Conservation (phyloP, 2,888 invertebrate genomes). For the Oligia strigilis region DNA sequence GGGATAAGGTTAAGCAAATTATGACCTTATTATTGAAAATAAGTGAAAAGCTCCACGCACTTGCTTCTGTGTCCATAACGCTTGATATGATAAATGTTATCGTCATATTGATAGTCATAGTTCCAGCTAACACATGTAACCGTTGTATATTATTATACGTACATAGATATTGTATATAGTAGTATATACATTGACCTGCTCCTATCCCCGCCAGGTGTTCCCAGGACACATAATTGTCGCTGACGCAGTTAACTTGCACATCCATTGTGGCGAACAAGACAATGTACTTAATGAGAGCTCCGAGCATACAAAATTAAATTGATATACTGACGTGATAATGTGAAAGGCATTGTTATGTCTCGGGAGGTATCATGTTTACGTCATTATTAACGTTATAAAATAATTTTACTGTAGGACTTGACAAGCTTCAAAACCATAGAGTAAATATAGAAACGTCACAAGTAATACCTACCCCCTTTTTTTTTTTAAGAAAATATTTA, state of each 20-base stretch:
- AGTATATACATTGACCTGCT: slow-evolving; percentile 19
- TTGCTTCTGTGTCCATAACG: neutral
- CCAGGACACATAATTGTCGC: slow-evolving; percentile 57
- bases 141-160: neutral
- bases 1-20: too few relatives aligned
- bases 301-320: slow-evolving; percentile 58
- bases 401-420: neutral
- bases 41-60: neutral
- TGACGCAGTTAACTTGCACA: slow-evolving; percentile 62
- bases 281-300: slow-evolving; percentile 68
- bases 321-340: slow-evolving; percentile 59
- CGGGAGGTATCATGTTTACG: neutral
- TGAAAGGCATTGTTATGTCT: slow-evolving; percentile 26
- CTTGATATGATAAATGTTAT: neutral
- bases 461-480: neutral
- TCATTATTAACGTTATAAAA: slow-evolving; percentile 4
- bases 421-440: neutral
- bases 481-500: too few relatives aligned
- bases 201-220: slow-evolving; percentile 38
- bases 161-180: neutral
- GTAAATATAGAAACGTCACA: neutral
- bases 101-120: too few relatives aligned
- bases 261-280: slow-evolving; percentile 68
- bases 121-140: neutral
- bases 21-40: neutral